Evolutionary conservation across 2,888 invertebrate species (phyloP), one percentile per base, ranked within the genome.

Genomic region (Tipula helvola): DNA sequence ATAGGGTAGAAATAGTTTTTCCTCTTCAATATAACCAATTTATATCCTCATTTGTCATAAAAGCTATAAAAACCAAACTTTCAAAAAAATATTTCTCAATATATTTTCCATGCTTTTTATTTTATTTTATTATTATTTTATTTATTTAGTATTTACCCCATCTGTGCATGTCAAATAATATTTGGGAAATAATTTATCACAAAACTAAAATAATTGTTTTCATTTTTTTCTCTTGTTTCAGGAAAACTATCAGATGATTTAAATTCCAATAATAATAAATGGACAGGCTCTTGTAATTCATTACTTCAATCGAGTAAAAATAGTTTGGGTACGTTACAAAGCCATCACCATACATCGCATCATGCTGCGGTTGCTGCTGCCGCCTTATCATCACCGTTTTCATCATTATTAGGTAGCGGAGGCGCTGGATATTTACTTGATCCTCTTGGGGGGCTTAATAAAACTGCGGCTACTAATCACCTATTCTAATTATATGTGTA

Each of bases 381-480:
- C 8, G 88, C 89, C 28, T 86, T 88, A 39, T 88, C 88, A 42
- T 88, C 89, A 85, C 88, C 89, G 44, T 88, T 88, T 87, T 88
- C 88, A 13, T 88, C 88, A 36, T 86, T 88, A 28, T 86, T 89
- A 57, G 88, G 88, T 47, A 87, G 88, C 52, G 87, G 88, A 39
- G 88, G 88, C 42, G 87, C 88, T 52, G 88, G 88, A 10, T 89
- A 89, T 87, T 86, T 89, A 39, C 87, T 89, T 28, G 89, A 89
- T 87, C 89, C 89, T 86, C 87, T 89, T n/a, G 88, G 89, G 71
- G 88, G 88, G 12, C 57, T 86, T 10, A 86, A 86, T 86, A 86
- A 86, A 57, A 57, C 86, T 36, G 16, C 52, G 10, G 57, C 86
- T 7, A 5, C 86, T 5, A 86, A 86, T 39, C 86, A 86, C 57